Percentiles rank a stretch among this genome's conserved stretches.
Conservation (phyloP, 1,140 invertebrate species). For the Lucilia sericata region DNA sequence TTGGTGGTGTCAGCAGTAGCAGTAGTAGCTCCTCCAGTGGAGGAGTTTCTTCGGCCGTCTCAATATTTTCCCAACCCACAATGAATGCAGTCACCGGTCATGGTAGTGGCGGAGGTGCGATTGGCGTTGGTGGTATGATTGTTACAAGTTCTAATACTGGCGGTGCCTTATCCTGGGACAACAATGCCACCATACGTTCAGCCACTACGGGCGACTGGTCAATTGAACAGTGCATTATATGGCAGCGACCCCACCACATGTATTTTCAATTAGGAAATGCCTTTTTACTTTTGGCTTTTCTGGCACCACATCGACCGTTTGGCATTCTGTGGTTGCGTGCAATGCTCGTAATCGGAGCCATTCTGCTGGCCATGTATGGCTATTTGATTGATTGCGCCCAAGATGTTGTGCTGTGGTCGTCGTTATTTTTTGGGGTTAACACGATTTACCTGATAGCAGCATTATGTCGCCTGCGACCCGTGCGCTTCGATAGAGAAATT, state of each 20-base stretch:
- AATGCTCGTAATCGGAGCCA: conserved; percentile 81
- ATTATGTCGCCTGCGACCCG: conserved; percentile 83
- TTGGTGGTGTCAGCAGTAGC: background rate
- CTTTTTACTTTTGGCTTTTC: conserved; percentile 83
- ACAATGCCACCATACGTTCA: conserved; percentile 65
- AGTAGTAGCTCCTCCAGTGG: background rate
- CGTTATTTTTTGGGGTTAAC: conserved; percentile 85
- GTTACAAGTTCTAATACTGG: conserved; percentile 49
- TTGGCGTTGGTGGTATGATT: conserved; percentile 53
- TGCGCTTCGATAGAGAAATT: conserved; percentile 86
- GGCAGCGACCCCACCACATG: conserved; percentile 76
- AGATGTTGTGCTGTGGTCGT: conserved; percentile 89
- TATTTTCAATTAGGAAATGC: conserved; percentile 88
- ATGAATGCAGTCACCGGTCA: conserved; percentile 49
- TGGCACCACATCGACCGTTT: conserved; percentile 82
- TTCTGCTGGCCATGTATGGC: conserved; percentile 84
- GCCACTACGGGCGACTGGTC: conserved; percentile 66
- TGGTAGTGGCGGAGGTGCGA: conserved; percentile 56
- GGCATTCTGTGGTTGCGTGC: conserved; percentile 83
- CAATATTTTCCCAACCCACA: conserved; percentile 24
- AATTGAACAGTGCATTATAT: conserved; percentile 72
- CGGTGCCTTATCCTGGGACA: conserved; percentile 64
- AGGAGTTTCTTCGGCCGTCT: conserved; percentile 25
- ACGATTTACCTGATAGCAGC: conserved; percentile 84
- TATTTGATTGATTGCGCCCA: conserved; percentile 87